These are phyloP conservation scores for Tachypleus tridentatus DNA, from an alignment of 1,140 invertebrate species.

Conservation along the genomic window DNA sequence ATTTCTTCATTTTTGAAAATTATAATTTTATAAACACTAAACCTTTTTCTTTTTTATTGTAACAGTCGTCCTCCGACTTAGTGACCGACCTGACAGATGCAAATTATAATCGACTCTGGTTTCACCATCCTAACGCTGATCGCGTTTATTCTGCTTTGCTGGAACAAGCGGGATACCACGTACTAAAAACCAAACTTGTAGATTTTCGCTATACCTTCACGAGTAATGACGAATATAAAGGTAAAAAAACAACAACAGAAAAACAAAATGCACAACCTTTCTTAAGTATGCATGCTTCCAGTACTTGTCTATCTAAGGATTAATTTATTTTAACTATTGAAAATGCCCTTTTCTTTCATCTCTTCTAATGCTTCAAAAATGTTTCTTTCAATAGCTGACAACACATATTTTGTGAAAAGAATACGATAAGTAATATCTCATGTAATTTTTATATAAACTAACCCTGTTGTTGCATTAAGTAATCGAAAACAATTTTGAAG, in stretches of 20 bases:
- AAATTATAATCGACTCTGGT: conserved; percentile 20
- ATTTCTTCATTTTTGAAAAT: too few relatives aligned
- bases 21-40: too few relatives aligned
- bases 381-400: background rate
- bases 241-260: conserved; percentile 3
- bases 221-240: conserved; percentile 16
- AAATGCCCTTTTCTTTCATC: background rate
- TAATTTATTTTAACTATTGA: background rate
- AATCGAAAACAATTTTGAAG: too few relatives aligned
- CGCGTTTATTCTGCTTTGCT: conserved; percentile 18
- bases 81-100: conserved; percentile 15
- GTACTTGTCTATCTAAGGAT: background rate
- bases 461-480: too few relatives aligned
- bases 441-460: too few relatives aligned
- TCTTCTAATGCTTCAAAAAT: background rate
- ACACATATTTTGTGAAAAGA: too few relatives aligned
- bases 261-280: background rate
- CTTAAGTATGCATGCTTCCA: background rate
- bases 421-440: too few relatives aligned
- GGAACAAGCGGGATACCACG: conserved; percentile 18
- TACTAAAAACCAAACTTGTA: conserved; percentile 16
- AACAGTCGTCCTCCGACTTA: conserved; percentile 5
- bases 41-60: too few relatives aligned
- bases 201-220: conserved; percentile 19
- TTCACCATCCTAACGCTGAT: conserved; percentile 19